Conservation (phyloP, 2,113 vertebrate species). For the Coptodon bakossiorum region DNA sequence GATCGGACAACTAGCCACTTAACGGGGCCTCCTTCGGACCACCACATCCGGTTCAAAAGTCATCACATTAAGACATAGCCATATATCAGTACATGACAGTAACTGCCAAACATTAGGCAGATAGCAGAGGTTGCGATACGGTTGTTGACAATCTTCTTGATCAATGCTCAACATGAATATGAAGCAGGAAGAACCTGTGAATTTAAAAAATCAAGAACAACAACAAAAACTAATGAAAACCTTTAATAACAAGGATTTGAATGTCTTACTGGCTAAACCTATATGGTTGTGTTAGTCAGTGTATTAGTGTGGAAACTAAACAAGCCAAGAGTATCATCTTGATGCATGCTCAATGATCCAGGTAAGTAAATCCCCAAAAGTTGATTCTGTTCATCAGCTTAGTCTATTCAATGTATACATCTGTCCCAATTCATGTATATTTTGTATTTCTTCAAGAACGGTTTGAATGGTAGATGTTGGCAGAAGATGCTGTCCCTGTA, state of each 20-base stretch:
- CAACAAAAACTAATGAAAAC: too few relatives aligned
- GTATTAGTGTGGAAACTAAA: not conserved
- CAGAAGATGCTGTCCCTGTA: too few relatives aligned
- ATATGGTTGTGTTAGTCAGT: not conserved
- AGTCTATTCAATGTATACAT: not conserved
- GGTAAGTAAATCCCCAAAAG: too few relatives aligned
- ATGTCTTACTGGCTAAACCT: not conserved
- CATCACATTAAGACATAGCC: fast-evolving
- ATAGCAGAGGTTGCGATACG: not conserved
- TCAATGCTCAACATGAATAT: not conserved
- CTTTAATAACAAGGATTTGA: not conserved
- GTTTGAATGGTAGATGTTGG: too few relatives aligned
- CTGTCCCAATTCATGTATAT: too few relatives aligned
- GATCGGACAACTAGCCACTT: fast-evolving
- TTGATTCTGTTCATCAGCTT: not conserved
- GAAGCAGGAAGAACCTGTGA: not conserved
- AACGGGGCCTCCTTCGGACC: fast-evolving
- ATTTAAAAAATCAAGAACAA: not conserved
- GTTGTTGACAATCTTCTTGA: not conserved
- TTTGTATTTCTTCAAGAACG: too few relatives aligned
- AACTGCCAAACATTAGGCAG: not conserved
- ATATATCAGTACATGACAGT: not conserved
- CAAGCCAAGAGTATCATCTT: not conserved
- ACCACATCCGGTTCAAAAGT: not conserved
- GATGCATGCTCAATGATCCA: too few relatives aligned